These are phyloP conservation scores for Girardinichthys multiradiatus DNA, from an alignment of 2,113 vertebrate species.

Conservation along the genomic window DNA sequence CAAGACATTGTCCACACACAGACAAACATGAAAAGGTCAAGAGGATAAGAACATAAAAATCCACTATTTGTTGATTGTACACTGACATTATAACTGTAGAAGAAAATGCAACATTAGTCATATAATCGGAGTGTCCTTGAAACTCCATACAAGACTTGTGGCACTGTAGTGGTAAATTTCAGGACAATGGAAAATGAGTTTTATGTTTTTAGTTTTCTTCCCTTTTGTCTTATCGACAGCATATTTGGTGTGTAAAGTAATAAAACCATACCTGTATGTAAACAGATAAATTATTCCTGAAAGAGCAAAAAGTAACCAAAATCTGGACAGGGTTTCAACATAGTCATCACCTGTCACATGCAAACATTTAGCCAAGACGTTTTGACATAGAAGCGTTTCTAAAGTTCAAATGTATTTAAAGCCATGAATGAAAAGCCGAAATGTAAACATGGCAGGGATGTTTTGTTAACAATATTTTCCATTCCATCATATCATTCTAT, in stretches of 20 bases:
- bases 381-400: background rate
- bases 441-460: background rate
- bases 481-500: too few species aligned
- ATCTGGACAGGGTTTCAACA: background rate
- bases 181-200: background rate
- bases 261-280: background rate
- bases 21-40: slow-evolving; percentile 10
- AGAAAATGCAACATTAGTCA: slow-evolving; percentile 18
- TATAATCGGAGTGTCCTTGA: slow-evolving; percentile 45
- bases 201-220: background rate
- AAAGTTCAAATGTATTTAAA: background rate
- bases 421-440: background rate
- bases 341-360: background rate
- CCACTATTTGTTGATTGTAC: slow-evolving; percentile 23
- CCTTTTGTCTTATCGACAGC: background rate
- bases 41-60: slow-evolving; percentile 1
- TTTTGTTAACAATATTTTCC: too few species aligned
- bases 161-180: slow-evolving; percentile 1
- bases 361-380: background rate
- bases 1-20: slow-evolving; percentile 6
- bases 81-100: slow-evolving; percentile 5
- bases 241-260: background rate
- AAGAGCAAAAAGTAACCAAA: background rate
- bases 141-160: slow-evolving; percentile 17
- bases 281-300: background rate